Evolutionary conservation across 2,888 invertebrate genomes (phyloP).

Genomic region (Marronus borbonicus): DNA sequence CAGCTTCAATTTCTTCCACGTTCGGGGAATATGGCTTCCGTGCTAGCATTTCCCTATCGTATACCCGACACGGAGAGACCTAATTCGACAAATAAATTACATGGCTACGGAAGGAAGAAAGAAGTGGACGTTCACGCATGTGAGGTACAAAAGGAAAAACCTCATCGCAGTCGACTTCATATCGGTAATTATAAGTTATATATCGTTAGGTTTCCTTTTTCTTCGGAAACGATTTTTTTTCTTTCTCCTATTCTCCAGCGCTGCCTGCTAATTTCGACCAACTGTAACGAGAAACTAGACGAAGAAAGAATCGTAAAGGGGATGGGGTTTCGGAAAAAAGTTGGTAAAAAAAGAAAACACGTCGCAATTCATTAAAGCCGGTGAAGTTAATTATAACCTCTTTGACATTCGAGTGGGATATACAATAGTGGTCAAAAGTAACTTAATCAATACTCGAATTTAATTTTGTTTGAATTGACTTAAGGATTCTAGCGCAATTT

Average conservation of each 20-base stretch:
- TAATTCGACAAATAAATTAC: constrained; percentile 14
- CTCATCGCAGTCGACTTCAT: constrained; percentile 12
- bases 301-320: constrained; percentile 12
- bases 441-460: not conserved
- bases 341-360: constrained; percentile 31
- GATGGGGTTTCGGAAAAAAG: constrained; percentile 3
- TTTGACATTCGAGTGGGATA: not conserved
- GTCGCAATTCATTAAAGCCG: constrained; percentile 40
- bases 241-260: not conserved
- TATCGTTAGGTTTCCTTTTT: constrained; percentile 22
- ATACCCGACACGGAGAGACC: not conserved
- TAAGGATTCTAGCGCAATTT: too few species aligned
- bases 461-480: too few species aligned
- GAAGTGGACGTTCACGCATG: not conserved
- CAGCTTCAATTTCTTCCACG: not conserved
- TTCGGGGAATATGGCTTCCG: constrained; percentile 4
- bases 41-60: constrained; percentile 14
- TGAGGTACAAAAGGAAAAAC: not conserved
- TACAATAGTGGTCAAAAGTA: not conserved
- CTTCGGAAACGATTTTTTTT: not conserved
- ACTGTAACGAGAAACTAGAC: not conserved
- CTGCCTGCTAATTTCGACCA: not conserved
- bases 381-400: constrained; percentile 38
- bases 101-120: not conserved
- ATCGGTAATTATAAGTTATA: constrained; percentile 21